Conservation (phyloP, 2,797 vertebrate species). For the Rhinogobio ventralis region DNA sequence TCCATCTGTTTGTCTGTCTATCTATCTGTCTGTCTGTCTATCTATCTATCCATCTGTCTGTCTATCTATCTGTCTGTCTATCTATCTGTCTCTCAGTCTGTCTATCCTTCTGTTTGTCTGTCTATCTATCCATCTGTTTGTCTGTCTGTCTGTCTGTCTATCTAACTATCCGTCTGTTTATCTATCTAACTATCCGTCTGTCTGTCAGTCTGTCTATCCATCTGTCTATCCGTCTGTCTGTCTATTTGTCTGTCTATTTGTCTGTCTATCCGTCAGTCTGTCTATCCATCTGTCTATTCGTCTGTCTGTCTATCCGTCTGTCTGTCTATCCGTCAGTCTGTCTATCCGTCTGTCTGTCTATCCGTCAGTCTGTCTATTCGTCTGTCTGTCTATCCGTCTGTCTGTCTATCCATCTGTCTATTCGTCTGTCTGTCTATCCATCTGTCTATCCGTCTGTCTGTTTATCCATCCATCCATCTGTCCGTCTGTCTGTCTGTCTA, state of each 20-base stretch:
- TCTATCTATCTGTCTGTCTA: accelerated
- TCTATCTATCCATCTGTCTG: background rate
- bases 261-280: accelerated
- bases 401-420: background rate
- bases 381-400: accelerated
- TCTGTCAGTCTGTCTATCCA: accelerated
- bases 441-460: accelerated
- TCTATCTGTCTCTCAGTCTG: accelerated
- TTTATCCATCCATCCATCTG: accelerated
- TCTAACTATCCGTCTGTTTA: accelerated
- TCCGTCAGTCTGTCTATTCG: too few relatives aligned
- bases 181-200: accelerated
- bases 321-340: too few relatives aligned
- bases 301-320: background rate
- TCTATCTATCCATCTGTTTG: background rate
- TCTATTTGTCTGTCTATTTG: accelerated
- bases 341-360: background rate
- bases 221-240: accelerated
- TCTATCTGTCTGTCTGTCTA: too few relatives aligned
- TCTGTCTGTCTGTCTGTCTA: accelerated
- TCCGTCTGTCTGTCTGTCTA: accelerated
- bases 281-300: accelerated
- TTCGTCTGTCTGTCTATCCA: accelerated
- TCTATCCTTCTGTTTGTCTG: background rate
- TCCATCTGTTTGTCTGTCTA: accelerated